Evolutionary conservation across 2,113 vertebrate species (phyloP), one percentile per base, ranked within the genome.

Genomic region (Paraplagusia blochii): DNA sequence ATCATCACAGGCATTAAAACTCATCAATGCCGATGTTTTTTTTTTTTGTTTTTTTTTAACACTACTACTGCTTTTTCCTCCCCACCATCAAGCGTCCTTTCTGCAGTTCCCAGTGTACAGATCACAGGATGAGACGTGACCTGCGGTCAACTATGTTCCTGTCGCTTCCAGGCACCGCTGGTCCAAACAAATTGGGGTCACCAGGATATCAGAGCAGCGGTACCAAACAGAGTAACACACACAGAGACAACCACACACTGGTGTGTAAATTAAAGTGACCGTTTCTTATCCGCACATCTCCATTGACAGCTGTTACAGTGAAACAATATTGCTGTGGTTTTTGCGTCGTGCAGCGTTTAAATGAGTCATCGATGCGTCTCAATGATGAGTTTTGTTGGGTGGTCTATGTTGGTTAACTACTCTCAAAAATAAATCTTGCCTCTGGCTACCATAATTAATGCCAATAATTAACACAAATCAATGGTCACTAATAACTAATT

Each of bases 141-240:
- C 75, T 8, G 0, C 57, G 83, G 77, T 81, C 77, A 75, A 70
- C 72, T 18, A 13, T 72, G 68, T 69, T 76, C 76, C 69, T 78
- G 78, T 80, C 11, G 58, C 82, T 72, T 63, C 58, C 53, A 74
- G 76, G 69, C 53, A 60, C 12, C 18, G 53, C 9, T 22, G 36
- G 63, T 53, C 68, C 71, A 73, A 80, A 81, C 85, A 85, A 85
- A 85, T 87, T 87, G 80, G 82, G 82, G 85, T 85, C 85, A 75
- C 36, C 1, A 0, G 36, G 43, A 61, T 66, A 47, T 47, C 54
- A 44, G 44, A 70, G 57, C 52, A 43, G 66, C 71, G 72, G 61
- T 58, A 55, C n/a, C 53, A 58, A 48, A 42, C 45, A 57, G 57
- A 48, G 15, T 11, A 17, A 22, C 46, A 33, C 46, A 33, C 46